Evolutionary conservation across 2,888 invertebrate genomes (phyloP), one percentile per base, ranked within the genome.

Genomic region (Lydus trimaculatus): DNA sequence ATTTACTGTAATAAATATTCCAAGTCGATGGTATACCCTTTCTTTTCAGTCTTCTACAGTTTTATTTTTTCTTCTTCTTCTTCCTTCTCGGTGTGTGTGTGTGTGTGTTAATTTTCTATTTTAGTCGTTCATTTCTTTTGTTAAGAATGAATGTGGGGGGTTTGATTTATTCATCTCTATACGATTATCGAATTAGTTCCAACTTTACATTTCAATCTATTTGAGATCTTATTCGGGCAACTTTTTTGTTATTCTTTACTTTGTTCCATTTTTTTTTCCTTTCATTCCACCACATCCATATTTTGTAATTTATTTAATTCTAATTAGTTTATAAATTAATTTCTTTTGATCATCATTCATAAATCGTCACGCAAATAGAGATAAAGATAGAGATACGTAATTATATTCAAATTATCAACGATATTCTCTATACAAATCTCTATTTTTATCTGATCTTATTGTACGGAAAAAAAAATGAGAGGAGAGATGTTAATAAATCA

Each of bases 371-470:
- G 61, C 73, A 72, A 70, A 69, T 65, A 62, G 64, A 70, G 59
- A 61, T 56, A 60, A 70, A 72, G 70, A 72, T 71, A 73, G 66
- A 70, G 72, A 73, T 70, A 72, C 71, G 65, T 76, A 77, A 78
- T 78, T 78, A 77, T 77, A 78, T 78, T 77, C 75, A 76, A 75
- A 78, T 78, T 78, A 78, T 70, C 68, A 71, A 52, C 64, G 64
- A 68, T 36, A 43, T 43, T 43, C 17, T 43, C 5, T 43, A 17
- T n/a, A 43, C 43, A 43, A n/a, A 17, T 17, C n/a, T 43, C 43
- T 17, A 43, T 43, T 17, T 43, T 8, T 17, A 43, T 43, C 43
- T 43, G 43, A 43, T 43, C 17, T n/a, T n/a, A n/a, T 39, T 43
- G 4, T 17, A n/a, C n/a, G 1, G 43, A 43, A n/a, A 3, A 13